phyloP scores from a whole-genome alignment of 2,797 vertebrate species.

The Ateles fusciceps region DNA sequence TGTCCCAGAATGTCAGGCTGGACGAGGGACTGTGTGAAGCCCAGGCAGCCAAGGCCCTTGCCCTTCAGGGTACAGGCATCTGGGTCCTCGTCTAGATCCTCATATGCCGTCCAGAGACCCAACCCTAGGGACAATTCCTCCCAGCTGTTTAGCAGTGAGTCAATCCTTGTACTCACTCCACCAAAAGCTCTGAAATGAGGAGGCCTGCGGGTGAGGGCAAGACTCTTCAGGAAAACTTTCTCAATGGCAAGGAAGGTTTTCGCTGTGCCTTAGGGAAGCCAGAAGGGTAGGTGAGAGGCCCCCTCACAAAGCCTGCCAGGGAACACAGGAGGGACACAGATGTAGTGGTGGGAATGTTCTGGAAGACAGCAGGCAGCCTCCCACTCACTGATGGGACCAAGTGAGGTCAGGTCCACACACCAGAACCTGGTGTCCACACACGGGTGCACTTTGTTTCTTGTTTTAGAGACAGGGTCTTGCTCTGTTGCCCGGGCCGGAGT shows the following conservation, averaged over 20 bases:
- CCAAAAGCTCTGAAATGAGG: neutral
- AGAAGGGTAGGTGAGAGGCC: neutral
- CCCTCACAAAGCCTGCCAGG: neutral
- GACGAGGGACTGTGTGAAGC: neutral
- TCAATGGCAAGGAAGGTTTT: neutral
- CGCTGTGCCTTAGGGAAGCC: neutral
- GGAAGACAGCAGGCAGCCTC: neutral
- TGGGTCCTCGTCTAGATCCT: neutral
- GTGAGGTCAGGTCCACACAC: constrained; percentile 56
- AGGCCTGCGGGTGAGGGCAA: neutral
- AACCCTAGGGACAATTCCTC: neutral
- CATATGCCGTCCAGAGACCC: neutral
- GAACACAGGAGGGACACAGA: neutral
- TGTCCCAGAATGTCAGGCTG: neutral
- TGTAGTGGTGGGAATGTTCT: neutral
- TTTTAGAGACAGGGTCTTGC: no score
- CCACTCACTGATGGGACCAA: constrained; percentile 64
- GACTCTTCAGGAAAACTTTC: neutral
- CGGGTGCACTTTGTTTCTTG: neutral
- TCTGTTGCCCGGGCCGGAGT: no score
- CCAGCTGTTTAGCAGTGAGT: no score
- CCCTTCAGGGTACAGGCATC: neutral
- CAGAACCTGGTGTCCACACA: constrained; percentile 40
- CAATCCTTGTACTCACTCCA: neutral
- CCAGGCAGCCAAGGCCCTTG: neutral